Base-by-base conservation (phyloP, 2,113 vertebrate species). In the Oreamnos americanus region DNA sequence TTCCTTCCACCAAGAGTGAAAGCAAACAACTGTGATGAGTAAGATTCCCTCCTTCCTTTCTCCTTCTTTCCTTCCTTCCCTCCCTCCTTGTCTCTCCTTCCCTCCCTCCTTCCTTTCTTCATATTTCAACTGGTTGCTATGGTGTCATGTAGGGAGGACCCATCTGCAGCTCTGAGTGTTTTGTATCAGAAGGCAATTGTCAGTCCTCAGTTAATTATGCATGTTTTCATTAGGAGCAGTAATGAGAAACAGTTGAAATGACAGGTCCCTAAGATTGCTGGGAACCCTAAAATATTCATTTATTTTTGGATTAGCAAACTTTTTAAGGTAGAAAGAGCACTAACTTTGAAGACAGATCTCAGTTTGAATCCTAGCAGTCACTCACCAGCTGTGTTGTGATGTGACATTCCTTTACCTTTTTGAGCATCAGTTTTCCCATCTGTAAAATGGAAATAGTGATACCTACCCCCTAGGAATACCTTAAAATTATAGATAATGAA, bases 181-280 rank as follows among this genome's bases (percentile, higher is more conserved):
- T 91, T 91, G 60, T 92, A 78, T 87, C 64, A 97, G 90, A 84
- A 96, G 79, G 33, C 6, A 4, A 96, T 64, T 97, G 95, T 88
- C 90, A 96, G n/a, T 91, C 58, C 94, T 88, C 88, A 92, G 81
- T 97, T 96, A 97, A 98, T 95, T 96, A 94, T 95, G 96, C 55
- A 97, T 90, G 76, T 89, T 97, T 98, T 98, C 94, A 93, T 98
- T 96, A 95, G 62, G 51, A 96, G 28, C 87, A 97, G 91, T 96
- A 98, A 97, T 91, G 82, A 98, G 88, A 97, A 97, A 91, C 39
- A 96, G 60, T 87, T 96, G 78, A 96, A 94, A 96, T 96, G 86
- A 96, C 26, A 83, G 71, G 39, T 74, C 89, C 67, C 71, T 94
- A 79, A 74, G 57, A 91, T 93, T 87, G 62, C 91, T 21, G 7